Evolutionary conservation across 1,140 invertebrate species (phyloP).

Genomic region (Coptotermes formosanus): DNA sequence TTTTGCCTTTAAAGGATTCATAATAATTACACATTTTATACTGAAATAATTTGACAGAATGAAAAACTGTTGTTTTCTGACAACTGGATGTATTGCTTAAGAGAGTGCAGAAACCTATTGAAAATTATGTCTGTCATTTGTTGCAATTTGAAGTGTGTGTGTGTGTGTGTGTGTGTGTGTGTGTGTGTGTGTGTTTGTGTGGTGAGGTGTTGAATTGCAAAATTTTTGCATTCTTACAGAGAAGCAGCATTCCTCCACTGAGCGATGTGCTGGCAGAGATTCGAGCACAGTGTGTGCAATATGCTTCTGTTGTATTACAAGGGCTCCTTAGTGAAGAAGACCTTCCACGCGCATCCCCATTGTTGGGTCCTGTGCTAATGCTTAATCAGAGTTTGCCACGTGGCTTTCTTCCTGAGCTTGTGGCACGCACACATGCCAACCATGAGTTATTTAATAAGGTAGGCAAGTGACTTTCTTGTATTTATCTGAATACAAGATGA

Average conservation of each 20-base stretch:
- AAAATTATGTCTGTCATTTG: no score
- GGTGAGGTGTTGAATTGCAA: neutral
- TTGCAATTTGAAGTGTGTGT: no score
- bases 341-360: conserved; percentile 48
- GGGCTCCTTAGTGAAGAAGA: conserved; percentile 52
- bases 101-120: no score
- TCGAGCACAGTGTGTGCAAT: conserved; percentile 62
- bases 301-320: conserved; percentile 60
- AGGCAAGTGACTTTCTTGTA: conserved; percentile 27
- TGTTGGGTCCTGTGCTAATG: conserved; percentile 63
- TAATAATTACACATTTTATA: no score
- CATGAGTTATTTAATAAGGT: conserved; percentile 55
- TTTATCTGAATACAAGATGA: no score
- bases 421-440: conserved; percentile 57
- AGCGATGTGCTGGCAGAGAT: conserved; percentile 57
- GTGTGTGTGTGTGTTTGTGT: no score
- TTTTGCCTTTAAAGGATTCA: no score
- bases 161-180: no score
- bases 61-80: no score
- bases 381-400: conserved; percentile 62
- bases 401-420: conserved; percentile 66
- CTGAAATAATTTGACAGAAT: no score
- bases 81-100: no score
- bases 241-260: conserved; percentile 57
- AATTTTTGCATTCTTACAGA: conserved; percentile 45